A percentile compares a stretch with the other conserved stretches of the same genome.
phyloP scores from a whole-genome alignment of 2,113 vertebrate genomes.

The Rhagologus leucostigma region DNA sequence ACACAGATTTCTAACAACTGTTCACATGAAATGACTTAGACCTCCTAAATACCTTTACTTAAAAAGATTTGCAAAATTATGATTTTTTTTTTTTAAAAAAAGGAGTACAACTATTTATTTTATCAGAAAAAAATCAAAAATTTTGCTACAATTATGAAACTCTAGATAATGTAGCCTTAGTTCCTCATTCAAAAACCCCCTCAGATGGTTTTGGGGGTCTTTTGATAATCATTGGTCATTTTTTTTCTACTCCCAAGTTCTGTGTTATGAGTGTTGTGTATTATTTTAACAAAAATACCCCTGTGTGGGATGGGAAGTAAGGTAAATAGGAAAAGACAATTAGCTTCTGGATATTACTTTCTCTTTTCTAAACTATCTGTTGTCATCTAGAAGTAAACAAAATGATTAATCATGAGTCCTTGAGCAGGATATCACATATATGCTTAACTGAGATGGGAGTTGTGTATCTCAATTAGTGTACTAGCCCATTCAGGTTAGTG shows the following conservation, averaged over 20 bases:
- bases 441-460: neutral
- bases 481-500: neutral
- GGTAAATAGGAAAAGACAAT: neutral
- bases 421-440: neutral
- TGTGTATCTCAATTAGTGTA: neutral
- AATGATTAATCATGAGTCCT: neutral
- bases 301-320: no score
- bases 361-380: neutral
- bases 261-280: neutral
- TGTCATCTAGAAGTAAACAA: neutral
- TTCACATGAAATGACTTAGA: constrained; percentile 30
- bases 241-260: neutral
- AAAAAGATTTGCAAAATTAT: neutral
- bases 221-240: fast-evolving
- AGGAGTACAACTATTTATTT: neutral
- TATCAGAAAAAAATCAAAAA: neutral
- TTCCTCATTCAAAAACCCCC: neutral
- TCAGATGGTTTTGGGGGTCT: neutral
- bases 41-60: neutral
- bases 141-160: neutral
- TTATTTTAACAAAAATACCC: neutral
- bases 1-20: constrained; percentile 45
- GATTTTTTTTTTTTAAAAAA: neutral
- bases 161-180: neutral
- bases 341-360: neutral